These are phyloP conservation scores for Meda fulgida DNA, from an alignment of 2,797 vertebrate genomes.

Conservation along the genomic window DNA sequence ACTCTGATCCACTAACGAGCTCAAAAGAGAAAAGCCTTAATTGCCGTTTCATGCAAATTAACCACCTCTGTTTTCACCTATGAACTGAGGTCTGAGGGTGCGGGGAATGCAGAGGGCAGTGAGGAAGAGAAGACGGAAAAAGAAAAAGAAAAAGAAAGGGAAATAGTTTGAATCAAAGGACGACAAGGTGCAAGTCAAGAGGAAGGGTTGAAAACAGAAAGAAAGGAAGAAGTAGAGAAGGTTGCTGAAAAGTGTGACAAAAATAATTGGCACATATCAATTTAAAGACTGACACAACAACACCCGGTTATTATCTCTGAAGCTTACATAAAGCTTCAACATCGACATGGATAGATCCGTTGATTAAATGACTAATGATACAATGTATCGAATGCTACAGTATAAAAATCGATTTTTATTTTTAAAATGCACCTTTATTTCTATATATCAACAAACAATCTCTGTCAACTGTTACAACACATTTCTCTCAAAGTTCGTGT, in stretches of 20 bases:
- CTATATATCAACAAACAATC: not conserved
- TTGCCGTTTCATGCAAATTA: constrained; percentile 77
- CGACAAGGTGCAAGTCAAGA: not conserved
- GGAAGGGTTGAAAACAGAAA: constrained; percentile 41
- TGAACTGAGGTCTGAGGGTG: constrained; percentile 54
- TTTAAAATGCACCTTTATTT: not conserved
- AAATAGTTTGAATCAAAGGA: constrained; percentile 16
- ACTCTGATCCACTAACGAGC: constrained; percentile 67
- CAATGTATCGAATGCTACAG: not conserved
- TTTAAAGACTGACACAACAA: not conserved
- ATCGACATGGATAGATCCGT: not conserved
- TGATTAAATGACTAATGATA: not conserved
- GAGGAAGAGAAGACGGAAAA: constrained; percentile 2
- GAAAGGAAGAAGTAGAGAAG: constrained; percentile 1
- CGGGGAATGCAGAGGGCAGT: constrained; percentile 25
- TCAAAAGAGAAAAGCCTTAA: constrained; percentile 71
- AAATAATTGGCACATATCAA: not conserved
- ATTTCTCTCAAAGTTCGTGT: not conserved
- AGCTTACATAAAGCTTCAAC: not conserved
- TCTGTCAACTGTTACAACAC: not conserved
- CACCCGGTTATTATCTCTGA: not conserved
- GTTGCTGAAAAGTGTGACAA: not conserved
- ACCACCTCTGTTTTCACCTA: constrained; percentile 58
- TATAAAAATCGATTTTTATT: not conserved
- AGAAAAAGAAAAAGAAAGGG: not conserved